Percentiles rank a stretch among this genome's conserved stretches.
Evolutionary conservation across 2,797 vertebrate genomes (phyloP).

Genomic region (Acanthopagrus latus): DNA sequence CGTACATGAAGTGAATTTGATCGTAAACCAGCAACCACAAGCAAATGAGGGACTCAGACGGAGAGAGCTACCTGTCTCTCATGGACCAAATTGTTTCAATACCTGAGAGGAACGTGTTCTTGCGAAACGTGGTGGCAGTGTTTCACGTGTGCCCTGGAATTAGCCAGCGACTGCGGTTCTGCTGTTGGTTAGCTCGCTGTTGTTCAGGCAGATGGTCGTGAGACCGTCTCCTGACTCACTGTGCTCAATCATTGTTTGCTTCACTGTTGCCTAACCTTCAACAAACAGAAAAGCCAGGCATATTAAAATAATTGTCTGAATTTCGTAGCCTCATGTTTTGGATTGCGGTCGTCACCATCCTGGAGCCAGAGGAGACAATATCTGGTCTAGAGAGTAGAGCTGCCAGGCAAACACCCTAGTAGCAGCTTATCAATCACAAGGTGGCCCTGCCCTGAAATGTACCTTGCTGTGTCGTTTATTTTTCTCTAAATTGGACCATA

Average conservation of each 20-base stretch:
- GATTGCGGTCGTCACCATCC: too few relatives aligned
- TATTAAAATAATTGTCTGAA: not conserved
- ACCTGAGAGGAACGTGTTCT: not conserved
- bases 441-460: too few relatives aligned
- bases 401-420: too few relatives aligned
- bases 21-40: not conserved
- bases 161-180: not conserved
- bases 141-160: not conserved
- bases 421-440: too few relatives aligned
- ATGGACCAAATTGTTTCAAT: not conserved
- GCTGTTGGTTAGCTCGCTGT: not conserved
- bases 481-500: too few relatives aligned
- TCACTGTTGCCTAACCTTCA: not conserved
- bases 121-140: not conserved
- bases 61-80: not conserved
- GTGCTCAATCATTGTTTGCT: not conserved
- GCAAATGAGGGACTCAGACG: not conserved
- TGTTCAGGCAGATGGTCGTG: not conserved
- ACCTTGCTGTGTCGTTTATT: too few relatives aligned
- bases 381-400: too few relatives aligned
- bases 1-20: not conserved
- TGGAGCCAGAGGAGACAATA: too few relatives aligned
- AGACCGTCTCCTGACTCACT: not conserved
- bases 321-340: too few relatives aligned
- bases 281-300: not conserved